phyloP scores from a whole-genome alignment of 2,113 vertebrate species.

The Tringa solitaria region DNA sequence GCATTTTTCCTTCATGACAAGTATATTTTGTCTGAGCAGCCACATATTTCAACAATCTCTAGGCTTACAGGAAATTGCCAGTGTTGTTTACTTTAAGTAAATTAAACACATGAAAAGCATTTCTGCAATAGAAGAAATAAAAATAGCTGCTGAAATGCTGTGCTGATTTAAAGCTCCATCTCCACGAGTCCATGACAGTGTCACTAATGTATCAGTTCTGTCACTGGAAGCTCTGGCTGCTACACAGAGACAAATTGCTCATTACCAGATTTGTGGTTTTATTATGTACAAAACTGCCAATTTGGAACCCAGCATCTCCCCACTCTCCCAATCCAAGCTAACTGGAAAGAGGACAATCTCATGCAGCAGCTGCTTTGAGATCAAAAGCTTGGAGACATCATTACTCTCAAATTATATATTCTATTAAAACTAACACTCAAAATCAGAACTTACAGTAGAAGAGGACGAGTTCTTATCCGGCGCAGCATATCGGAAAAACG shows the following conservation, averaged over 20 bases:
- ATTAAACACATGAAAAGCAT: slow-evolving; percentile 1
- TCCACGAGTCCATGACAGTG: background rate
- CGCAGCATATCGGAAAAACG: slow-evolving; percentile 95
- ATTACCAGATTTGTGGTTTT: background rate
- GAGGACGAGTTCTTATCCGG: slow-evolving; percentile 91
- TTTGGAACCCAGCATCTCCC: background rate
- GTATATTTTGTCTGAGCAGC: slow-evolving; percentile 14
- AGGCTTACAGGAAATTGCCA: background rate
- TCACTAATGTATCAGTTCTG: background rate
- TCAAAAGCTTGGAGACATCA: background rate
- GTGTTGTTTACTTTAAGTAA: slow-evolving; percentile 9
- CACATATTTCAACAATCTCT: background rate
- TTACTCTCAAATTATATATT: background rate
- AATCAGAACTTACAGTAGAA: slow-evolving; percentile 83
- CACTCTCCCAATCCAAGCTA: background rate
- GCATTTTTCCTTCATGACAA: background rate
- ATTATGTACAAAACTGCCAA: background rate
- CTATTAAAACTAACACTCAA: background rate
- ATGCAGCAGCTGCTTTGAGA: background rate
- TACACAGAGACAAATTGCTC: background rate
- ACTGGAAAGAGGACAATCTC: background rate
- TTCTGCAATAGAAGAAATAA: background rate
- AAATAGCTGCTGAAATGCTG: slow-evolving; percentile 3
- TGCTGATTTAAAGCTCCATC: background rate
- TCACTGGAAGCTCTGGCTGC: background rate